A percentile compares a stretch with the other conserved stretches of the same genome.
These are phyloP conservation scores for Torymus tubicola DNA, from an alignment of 2,888 invertebrate genomes.

Conservation along the genomic window DNA sequence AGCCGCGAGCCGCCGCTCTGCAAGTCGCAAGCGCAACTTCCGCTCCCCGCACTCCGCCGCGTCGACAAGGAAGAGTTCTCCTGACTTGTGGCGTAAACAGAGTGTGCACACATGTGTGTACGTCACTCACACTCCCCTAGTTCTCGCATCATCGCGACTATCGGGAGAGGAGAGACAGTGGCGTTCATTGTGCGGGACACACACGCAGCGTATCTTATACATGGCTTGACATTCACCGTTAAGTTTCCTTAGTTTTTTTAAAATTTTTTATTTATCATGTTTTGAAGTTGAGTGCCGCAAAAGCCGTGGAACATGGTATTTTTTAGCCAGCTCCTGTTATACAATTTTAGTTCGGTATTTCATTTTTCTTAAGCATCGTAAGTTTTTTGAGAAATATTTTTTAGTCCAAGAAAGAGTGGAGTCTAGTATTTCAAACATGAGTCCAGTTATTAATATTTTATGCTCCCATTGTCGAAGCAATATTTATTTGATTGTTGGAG, in stretches of 20 bases:
- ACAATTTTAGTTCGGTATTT: slow-evolving; percentile 41
- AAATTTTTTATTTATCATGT: slow-evolving; percentile 12
- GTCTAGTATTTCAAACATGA: slow-evolving; percentile 34
- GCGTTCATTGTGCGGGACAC: slow-evolving; percentile 25
- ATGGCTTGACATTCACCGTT: slow-evolving; percentile 23
- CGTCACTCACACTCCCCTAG: slow-evolving; percentile 3
- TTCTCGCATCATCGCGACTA: too few species aligned
- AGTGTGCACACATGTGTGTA: not conserved
- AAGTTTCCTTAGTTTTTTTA: slow-evolving; percentile 1
- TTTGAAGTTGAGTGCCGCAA: not conserved
- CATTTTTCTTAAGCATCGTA: not conserved
- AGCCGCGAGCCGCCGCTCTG: not conserved
- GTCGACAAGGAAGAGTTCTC: not conserved
- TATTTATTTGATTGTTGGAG: slow-evolving; percentile 79
- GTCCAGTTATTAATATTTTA: slow-evolving; percentile 67
- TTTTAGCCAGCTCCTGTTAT: slow-evolving; percentile 54
- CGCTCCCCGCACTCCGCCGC: not conserved
- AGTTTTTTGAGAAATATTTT: slow-evolving; percentile 4
- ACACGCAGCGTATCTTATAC: not conserved
- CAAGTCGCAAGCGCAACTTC: too few species aligned
- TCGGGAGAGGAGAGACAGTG: slow-evolving; percentile 22
- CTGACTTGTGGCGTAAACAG: slow-evolving; percentile 2
- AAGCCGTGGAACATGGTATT: slow-evolving; percentile 52
- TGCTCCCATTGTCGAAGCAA: slow-evolving; percentile 76
- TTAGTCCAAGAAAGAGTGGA: not conserved